Evolutionary conservation across 2,888 invertebrate species (phyloP), one percentile per base, ranked within the genome.

Genomic region (Cantharis flavilabris): DNA sequence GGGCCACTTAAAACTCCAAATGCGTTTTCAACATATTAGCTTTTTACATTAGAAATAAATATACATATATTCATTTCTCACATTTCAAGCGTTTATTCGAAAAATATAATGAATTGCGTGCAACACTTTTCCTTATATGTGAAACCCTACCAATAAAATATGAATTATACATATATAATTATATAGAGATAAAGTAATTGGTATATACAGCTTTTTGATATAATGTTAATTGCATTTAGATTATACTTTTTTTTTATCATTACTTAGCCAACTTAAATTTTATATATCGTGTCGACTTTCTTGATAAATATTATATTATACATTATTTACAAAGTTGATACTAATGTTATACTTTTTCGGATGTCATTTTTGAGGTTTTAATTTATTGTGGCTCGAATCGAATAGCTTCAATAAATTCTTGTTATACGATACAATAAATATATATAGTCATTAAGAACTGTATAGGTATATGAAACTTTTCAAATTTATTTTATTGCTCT

Each of bases 361-460:
- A 67, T 67, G 20, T 67, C 26, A 67, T 20, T 23, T 67, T 20
- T 23, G 65, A 67, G 65, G 20, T 67, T 67, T 67, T 67, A 67
- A 67, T 67, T 67, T 67, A 67, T 67, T 20, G 20, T 26, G 26
- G 13, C 71, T 62, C 63, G 62, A 71, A 73, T 77, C 71, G 65
- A 72, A 64, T 49, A 67, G 62, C 70, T 70, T 64, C 71, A 62
- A 72, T 76, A 74, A 77, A 77, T 77, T 72, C 70, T 74, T 73
- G 62, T 77, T 74, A 72, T 72, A 70, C 70, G 74, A 77, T 75
- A 77, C 70, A 72, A 75, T 73, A 78, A 71, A 73, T 49, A 78
- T 74, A 72, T 69, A 78, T 76, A 49, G 49, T 73, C 78, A 78
- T 78, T 78, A 78, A 71, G 74, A 78, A 78, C 78, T 76, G 73